Evolutionary conservation across 2,797 vertebrate species (phyloP), one percentile per base, ranked within the genome.

Genomic region (Acanthurus lineatus): DNA sequence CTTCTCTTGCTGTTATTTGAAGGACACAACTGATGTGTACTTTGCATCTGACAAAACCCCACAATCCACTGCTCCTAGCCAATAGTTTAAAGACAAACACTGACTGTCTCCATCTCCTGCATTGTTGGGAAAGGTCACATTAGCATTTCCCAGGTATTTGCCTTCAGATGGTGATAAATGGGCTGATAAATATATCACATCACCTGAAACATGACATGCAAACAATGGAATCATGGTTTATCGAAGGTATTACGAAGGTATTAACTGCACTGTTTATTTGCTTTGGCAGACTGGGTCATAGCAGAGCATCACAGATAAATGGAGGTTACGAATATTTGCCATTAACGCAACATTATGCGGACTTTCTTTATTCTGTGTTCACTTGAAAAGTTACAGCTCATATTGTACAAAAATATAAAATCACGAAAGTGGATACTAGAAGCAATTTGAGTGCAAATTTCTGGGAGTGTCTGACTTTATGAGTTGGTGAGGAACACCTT

Each of bases 401-500:
- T 38, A 9, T 14, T n/a, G 17, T 19, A 25, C 25, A 25, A 45
- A 45, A 51, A 25, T 38, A n/a, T 63, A 8, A n/a, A 25, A 14
- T 74, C 25, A 66, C 7, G 7, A 71, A 59, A 28, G 7, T 17
- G 16, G 11, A 67, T 25, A 25, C 25, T 25, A 3, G 25, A 40
- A 45, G 9, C 8, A 0, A 44, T 6, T 28, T 8, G 17, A 59
- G 20, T 17, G 5, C 9, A 64, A n/a, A 42, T 70, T 59, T 10
- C 15, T 56, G 1, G 47, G 76, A 77, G 57, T 48, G 47, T 61
- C 59, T 17, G 17, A 65, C 32, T 59, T 42, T 5, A 11, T 28
- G 51, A 62, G 16, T 48, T 38, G 14, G 75, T 52, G 64, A 81
- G 9, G 38, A 69, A 65, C 40, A 58, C 60, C 1, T 66, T 44